A percentile compares a stretch with the other conserved stretches of the same genome.
Evolutionary conservation across 1,140 invertebrate species (phyloP).

Genomic region (Tetragonula clypearis): DNA sequence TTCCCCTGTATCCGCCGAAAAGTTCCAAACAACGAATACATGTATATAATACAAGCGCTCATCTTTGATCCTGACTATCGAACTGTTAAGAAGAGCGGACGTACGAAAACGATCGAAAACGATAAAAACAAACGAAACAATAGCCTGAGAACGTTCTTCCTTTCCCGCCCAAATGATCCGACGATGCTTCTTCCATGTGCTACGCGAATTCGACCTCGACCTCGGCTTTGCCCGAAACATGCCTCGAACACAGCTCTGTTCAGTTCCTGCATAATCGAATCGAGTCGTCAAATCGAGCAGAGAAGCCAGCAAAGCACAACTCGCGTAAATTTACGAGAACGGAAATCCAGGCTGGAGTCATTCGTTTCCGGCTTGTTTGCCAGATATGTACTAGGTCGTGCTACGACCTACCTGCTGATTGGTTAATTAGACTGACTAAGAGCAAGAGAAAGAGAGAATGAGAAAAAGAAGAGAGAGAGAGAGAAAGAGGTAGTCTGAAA

Average conservation of each 20-base stretch:
- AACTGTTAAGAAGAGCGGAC: not conserved
- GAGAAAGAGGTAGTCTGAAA: not conserved
- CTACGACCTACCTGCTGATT: constrained; percentile 41
- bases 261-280: constrained; percentile 24
- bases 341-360: constrained; percentile 58
- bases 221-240: not conserved
- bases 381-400: not conserved
- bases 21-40: not conserved
- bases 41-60: not conserved
- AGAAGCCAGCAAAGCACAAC: constrained; percentile 21
- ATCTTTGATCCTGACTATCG: not conserved
- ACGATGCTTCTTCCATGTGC: not conserved
- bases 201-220: not conserved
- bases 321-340: constrained; percentile 57
- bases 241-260: not conserved
- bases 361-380: constrained; percentile 48
- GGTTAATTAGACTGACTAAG: constrained; percentile 53
- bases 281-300: constrained; percentile 52
- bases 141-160: not conserved
- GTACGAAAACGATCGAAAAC: not conserved
- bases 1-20: not conserved
- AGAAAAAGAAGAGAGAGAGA: too few species aligned
- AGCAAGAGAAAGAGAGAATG: too few species aligned
- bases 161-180: not conserved
- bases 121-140: constrained; percentile 17